A percentile compares a stretch with the other conserved stretches of the same genome.
Evolutionary conservation across 2,888 invertebrate species (phyloP).

Genomic region (Deilephila porcellus): DNA sequence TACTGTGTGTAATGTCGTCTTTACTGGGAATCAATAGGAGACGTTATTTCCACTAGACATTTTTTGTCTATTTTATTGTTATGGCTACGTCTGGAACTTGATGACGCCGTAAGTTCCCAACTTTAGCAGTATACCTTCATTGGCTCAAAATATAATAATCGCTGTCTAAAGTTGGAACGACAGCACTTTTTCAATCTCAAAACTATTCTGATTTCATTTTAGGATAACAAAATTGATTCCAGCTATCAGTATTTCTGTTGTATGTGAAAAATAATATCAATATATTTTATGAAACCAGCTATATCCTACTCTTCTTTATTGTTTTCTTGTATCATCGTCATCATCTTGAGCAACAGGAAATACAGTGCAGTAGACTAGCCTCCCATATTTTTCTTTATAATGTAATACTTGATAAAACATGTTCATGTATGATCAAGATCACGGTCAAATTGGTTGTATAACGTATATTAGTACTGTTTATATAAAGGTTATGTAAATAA

Average conservation of each 20-base stretch:
- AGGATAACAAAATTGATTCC: no score
- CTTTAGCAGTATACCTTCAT: background rate
- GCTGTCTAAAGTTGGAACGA: background rate
- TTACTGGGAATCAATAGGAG: slow-evolving; percentile 14
- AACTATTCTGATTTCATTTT: background rate
- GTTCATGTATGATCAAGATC: background rate
- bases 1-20: background rate
- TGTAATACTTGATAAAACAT: background rate
- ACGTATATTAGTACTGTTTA: background rate
- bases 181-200: background rate
- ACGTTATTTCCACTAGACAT: slow-evolving; percentile 3
- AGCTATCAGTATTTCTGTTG: no score
- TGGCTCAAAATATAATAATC: background rate
- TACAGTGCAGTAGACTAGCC: no score
- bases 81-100: background rate
- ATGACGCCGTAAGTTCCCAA: background rate
- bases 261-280: no score
- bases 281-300: no score
- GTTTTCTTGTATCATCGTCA: no score
- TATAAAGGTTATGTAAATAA: slow-evolving; percentile 6
- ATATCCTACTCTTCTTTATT: no score
- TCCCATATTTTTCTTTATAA: background rate
- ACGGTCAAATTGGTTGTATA: background rate
- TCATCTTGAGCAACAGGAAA: no score
- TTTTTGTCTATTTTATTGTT: slow-evolving; percentile 8